Base-by-base conservation (phyloP, 2,797 vertebrate genomes). In the Malacoraja senta region DNA sequence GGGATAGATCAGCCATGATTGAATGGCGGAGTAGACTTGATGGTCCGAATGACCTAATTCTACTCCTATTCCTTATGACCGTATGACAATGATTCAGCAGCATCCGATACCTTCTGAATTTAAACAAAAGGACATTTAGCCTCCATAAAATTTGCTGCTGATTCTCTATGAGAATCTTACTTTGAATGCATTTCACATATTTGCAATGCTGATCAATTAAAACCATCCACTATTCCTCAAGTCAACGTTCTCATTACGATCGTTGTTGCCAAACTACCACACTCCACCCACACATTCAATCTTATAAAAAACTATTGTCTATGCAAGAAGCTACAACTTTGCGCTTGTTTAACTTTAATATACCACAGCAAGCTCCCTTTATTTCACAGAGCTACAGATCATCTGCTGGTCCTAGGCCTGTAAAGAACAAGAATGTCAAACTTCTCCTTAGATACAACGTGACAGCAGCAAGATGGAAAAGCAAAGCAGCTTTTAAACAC, bases 391-490 rank as follows among this genome's bases (percentile, higher is more conserved):
- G 13, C 78, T 17, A 38, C 17, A 79, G 32, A 79, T 79, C 78
- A 65, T 65, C 83, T n/a, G 29, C 61, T n/a, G 58, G 83, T 63
- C 61, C 68, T 17, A 17, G 63, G 63, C 7, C 63, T 88, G 63
- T 2, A 88, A 88, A 65, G 84, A 88, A 53, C 68, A 92, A 6
- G 26, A 38, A 53, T 29, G 24, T 44, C 32, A 72, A 38, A 91
- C 90, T 76, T 76, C 24, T 10, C 38, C 90, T n/a, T 3, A 17
- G 38, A 53, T 74, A n/a, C 9, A 76, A n/a, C 72, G 68, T 53
- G 90, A 53, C 90, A 92, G 90, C 24, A 71, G 38, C 71, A n/a
- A 26, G 38, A 76, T 17, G 38, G 90, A 74, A 88, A 68, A 68
- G 63, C 63, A 88, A 88, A 68, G 63, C 63, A 65, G 21, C n/a